Evolutionary conservation across 1,140 invertebrate genomes (phyloP).

Genomic region (Apocrypta bakeri): DNA sequence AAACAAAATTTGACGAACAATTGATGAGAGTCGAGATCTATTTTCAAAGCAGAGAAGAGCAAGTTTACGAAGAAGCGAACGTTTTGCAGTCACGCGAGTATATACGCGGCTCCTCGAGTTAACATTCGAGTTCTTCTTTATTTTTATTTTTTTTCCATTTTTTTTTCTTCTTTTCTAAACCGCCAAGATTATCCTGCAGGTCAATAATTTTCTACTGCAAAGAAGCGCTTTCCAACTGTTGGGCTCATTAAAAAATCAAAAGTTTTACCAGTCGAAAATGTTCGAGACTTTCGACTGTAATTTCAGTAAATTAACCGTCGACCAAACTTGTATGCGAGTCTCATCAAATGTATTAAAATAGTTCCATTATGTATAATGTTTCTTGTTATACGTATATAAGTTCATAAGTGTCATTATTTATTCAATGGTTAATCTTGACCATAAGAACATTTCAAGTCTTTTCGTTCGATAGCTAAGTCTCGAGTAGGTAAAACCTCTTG

Average conservation of each 20-base stretch:
- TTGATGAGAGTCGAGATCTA: background rate
- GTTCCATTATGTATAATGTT: background rate
- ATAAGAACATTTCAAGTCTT: background rate
- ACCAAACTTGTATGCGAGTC: background rate
- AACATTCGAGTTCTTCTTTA: too few species aligned
- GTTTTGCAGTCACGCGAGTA: constrained; percentile 21
- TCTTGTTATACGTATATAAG: background rate
- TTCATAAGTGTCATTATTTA: background rate
- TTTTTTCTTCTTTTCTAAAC: background rate
- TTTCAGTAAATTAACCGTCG: background rate
- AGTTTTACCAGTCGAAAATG: too few species aligned
- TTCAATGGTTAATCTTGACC: constrained; percentile 17
- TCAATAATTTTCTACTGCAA: too few species aligned
- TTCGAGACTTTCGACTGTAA: background rate
- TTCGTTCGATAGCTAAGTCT: background rate
- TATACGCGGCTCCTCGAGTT: too few species aligned
- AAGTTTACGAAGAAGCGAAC: background rate
- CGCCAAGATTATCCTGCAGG: background rate
- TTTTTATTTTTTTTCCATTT: too few species aligned
- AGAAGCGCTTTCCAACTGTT: too few species aligned
- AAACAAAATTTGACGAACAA: too few species aligned
- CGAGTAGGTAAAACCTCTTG: background rate
- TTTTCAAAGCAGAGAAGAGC: background rate
- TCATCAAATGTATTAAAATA: background rate
- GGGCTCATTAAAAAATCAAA: too few species aligned